Conservation (phyloP, 2,113 vertebrate species). For the Burhinus oedicnemus region DNA sequence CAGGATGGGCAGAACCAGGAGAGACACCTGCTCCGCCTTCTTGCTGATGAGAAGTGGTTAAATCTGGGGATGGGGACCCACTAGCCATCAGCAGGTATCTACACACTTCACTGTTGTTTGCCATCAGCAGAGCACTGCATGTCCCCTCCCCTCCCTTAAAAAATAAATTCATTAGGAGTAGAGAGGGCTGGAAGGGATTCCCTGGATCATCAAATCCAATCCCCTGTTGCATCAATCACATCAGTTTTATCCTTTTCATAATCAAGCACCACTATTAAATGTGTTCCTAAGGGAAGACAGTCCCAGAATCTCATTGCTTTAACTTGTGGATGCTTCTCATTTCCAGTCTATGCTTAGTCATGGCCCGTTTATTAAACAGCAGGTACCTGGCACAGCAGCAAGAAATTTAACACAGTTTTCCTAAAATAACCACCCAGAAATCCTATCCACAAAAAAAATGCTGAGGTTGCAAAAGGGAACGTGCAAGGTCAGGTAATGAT, state of each 20-base stretch:
- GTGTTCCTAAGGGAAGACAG: slow-evolving; percentile 29
- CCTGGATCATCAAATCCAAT: slow-evolving; percentile 46
- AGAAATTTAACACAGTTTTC: slow-evolving; percentile 49
- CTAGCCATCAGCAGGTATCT: background rate
- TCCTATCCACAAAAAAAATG: background rate
- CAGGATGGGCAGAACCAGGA: background rate
- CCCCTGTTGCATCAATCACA: slow-evolving; percentile 37
- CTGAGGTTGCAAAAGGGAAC: background rate
- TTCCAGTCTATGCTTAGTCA: slow-evolving; percentile 57
- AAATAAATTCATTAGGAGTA: slow-evolving; percentile 17
- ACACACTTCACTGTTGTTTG: fast-evolving
- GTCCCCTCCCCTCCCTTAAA: background rate
- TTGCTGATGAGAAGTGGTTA: background rate
- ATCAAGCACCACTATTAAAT: slow-evolving; percentile 29
- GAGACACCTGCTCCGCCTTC: background rate
- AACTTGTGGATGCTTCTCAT: background rate
- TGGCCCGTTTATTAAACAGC: slow-evolving; percentile 33
- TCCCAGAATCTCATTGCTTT: slow-evolving; percentile 35
- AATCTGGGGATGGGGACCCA: background rate
- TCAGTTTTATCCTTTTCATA: slow-evolving; percentile 58
- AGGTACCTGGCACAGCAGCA: slow-evolving; percentile 15
- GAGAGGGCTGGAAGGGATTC: slow-evolving; percentile 29
- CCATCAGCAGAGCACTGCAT: background rate
- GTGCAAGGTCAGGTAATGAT: slow-evolving; percentile 29
- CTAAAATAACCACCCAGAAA: slow-evolving; percentile 52